Evolutionary conservation across 2,888 invertebrate species (phyloP).

Genomic region (Melipona beecheii): DNA sequence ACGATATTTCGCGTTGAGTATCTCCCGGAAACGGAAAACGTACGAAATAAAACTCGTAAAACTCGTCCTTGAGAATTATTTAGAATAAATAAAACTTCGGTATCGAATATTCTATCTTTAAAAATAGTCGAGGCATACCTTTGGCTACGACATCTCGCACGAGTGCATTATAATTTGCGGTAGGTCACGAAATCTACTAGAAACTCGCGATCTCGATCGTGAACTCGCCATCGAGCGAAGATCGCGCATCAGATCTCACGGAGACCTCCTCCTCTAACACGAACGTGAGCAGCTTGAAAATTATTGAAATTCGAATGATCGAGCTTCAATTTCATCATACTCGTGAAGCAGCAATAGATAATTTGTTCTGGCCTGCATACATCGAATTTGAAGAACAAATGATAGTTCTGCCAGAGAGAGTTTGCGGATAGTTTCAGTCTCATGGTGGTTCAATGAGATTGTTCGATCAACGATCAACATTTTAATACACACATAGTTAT

Average conservation of each 20-base stretch:
- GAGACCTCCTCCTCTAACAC: slow-evolving; percentile 4
- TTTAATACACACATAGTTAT: background rate
- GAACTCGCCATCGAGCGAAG: background rate
- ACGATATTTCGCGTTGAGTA: background rate
- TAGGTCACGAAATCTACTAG: slow-evolving; percentile 6
- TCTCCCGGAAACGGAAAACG: background rate
- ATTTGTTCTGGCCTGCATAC: background rate
- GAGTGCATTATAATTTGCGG: slow-evolving; percentile 1
- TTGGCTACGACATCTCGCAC: background rate
- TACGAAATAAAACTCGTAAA: background rate
- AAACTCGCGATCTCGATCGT: background rate
- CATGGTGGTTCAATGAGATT: background rate
- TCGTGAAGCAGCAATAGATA: background rate
- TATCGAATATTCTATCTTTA: too few species aligned
- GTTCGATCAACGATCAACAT: background rate
- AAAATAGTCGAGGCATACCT: background rate
- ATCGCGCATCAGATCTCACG: slow-evolving; percentile 1
- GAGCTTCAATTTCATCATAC: background rate
- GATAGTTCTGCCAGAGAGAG: too few species aligned
- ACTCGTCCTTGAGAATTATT: too few species aligned
- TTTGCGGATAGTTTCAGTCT: too few species aligned
- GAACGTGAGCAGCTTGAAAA: slow-evolving; percentile 37
- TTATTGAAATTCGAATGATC: background rate
- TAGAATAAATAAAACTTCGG: background rate
- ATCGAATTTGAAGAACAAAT: slow-evolving; percentile 1